These are phyloP conservation scores for Elaphurus davidianus DNA, from an alignment of 2,113 vertebrate species.

Conservation along the genomic window DNA sequence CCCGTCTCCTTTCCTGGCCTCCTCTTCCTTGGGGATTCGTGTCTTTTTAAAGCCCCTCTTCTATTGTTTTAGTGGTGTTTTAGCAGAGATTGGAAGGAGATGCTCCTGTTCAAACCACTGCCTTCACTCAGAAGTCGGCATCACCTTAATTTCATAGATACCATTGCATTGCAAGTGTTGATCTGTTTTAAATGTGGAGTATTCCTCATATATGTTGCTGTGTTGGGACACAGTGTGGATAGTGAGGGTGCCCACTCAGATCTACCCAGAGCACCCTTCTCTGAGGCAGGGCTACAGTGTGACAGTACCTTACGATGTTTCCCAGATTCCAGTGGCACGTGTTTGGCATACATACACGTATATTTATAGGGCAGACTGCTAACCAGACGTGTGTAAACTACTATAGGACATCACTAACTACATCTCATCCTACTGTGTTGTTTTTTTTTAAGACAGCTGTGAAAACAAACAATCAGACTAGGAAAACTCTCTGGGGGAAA, in stretches of 20 bases:
- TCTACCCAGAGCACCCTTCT: neutral
- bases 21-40: neutral
- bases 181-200: neutral
- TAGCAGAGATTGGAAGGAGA: neutral
- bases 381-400: neutral
- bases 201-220: neutral
- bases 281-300: too few relatives aligned
- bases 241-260: neutral
- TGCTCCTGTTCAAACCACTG: accelerated
- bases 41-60: neutral
- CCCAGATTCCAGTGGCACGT: neutral
- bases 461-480: constrained; percentile 39
- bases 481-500: neutral
- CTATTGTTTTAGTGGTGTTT: neutral
- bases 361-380: neutral
- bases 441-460: neutral
- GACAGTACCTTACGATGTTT: neutral
- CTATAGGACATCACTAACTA: neutral
- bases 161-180: neutral
- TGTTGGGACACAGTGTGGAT: neutral
- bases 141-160: neutral
- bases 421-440: too few relatives aligned
- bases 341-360: neutral
- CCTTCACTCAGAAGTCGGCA: neutral
- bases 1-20: neutral